Evolutionary conservation across 2,888 invertebrate genomes (phyloP).

Genomic region (Campopleginae sp.): DNA sequence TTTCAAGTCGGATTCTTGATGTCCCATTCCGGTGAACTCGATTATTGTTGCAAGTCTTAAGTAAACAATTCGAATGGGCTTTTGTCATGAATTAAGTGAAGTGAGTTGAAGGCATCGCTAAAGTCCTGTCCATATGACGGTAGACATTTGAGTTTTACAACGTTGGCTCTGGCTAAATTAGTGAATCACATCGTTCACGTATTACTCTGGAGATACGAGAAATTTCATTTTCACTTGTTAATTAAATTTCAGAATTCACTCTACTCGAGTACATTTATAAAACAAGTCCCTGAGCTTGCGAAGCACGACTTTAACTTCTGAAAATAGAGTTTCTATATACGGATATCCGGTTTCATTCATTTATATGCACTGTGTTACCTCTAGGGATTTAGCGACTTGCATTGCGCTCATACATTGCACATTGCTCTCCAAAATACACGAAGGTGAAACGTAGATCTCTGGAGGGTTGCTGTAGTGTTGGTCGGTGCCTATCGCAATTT

Average conservation of each 20-base stretch:
- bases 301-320: conserved; percentile 10
- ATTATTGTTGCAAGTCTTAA: conserved; percentile 21
- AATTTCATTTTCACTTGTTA: not conserved
- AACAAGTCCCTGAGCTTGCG: conserved; percentile 3
- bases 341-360: conserved; percentile 63
- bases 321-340: conserved; percentile 32
- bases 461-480: not conserved
- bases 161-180: not conserved
- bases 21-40: not conserved
- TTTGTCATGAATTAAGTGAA: not conserved
- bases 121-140: not conserved
- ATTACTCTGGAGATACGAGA: not conserved
- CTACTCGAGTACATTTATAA: not conserved
- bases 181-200: not conserved
- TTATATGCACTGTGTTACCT: conserved; percentile 36
- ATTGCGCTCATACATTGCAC: not conserved
- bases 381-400: conserved; percentile 11
- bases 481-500: conserved; percentile 25
- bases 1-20: conserved; percentile 2
- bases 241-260: conserved; percentile 17
- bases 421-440: conserved; percentile 15
- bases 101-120: not conserved
- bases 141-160: not conserved
- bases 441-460: conserved; percentile 15
- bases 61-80: conserved; percentile 40